These are phyloP conservation scores for Sphinx pinastri DNA, from an alignment of 2,888 invertebrate species.

Conservation along the genomic window DNA sequence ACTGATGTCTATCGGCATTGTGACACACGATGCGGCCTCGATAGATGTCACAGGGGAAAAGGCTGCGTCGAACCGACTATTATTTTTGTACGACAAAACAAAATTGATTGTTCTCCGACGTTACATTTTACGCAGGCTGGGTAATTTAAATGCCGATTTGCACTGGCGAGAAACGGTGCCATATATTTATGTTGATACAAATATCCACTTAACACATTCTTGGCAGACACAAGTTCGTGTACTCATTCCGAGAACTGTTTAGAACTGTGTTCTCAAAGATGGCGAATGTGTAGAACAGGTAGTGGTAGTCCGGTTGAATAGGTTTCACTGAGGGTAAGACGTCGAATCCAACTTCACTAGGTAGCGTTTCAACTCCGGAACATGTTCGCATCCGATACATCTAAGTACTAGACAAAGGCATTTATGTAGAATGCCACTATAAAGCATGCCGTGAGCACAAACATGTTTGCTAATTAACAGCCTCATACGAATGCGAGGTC, in stretches of 20 bases:
- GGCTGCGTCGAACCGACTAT: conserved; percentile 71
- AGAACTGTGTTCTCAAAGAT: conserved; percentile 9
- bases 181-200: neutral
- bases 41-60: conserved; percentile 76
- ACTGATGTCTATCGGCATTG: conserved; percentile 79
- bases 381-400: neutral
- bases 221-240: neutral
- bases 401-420: neutral
- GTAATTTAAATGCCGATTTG: conserved; percentile 43
- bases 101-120: conserved; percentile 67
- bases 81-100: conserved; percentile 79
- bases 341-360: conserved; percentile 1
- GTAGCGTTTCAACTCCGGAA: conserved; percentile 7
- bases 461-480: too few species aligned
- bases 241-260: conserved; percentile 6
- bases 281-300: neutral
- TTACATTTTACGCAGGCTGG: conserved; percentile 47
- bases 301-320: neutral
- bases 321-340: neutral
- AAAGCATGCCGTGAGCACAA: too few species aligned
- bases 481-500: too few species aligned
- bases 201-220: neutral
- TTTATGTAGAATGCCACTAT: too few species aligned
- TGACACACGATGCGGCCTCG: conserved; percentile 78
- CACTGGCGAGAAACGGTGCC: neutral